phyloP scores from a whole-genome alignment of 2,888 invertebrate species.

The Steinernema carpocapsae region DNA sequence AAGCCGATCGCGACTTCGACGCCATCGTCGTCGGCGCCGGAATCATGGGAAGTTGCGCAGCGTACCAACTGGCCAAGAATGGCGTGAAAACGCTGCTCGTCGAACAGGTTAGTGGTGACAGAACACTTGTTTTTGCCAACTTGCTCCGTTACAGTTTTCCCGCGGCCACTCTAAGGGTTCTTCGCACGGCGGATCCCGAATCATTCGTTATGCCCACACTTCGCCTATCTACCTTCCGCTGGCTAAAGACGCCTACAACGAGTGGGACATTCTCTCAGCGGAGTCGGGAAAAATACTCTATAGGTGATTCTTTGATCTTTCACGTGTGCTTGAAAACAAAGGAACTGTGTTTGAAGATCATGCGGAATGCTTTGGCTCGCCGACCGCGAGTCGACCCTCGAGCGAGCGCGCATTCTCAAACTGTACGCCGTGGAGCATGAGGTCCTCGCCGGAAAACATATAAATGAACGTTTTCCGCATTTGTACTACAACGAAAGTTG shows the following conservation, averaged over 20 bases:
- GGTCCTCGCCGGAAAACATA: conserved; percentile 41
- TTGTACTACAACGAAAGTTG: conserved; percentile 46
- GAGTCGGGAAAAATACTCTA: neutral
- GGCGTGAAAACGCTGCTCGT: conserved; percentile 61
- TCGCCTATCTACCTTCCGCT: conserved; percentile 54
- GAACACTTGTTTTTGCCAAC: too few species aligned
- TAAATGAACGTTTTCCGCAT: conserved; percentile 46
- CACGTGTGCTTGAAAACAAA: neutral
- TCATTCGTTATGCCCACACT: conserved; percentile 64
- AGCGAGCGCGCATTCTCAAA: conserved; percentile 42
- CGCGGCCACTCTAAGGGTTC: conserved; percentile 60
- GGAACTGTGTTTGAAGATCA: conserved; percentile 2
- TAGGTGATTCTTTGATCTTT: conserved; percentile 11
- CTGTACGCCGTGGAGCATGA: conserved; percentile 44
- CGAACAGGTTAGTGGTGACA: conserved; percentile 54
- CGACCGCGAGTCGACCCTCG: conserved; percentile 36
- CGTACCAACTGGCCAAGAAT: conserved; percentile 60
- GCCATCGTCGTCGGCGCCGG: conserved; percentile 65
- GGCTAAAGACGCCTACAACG: conserved; percentile 46
- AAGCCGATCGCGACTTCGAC: conserved; percentile 43
- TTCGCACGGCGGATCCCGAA: conserved; percentile 65
- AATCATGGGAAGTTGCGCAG: conserved; percentile 61
- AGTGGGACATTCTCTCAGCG: conserved; percentile 43
- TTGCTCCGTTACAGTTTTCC: conserved; percentile 48
- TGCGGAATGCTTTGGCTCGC: conserved; percentile 52